Evolutionary conservation across 2,113 vertebrate species (phyloP).

Genomic region (Elachura formosa): DNA sequence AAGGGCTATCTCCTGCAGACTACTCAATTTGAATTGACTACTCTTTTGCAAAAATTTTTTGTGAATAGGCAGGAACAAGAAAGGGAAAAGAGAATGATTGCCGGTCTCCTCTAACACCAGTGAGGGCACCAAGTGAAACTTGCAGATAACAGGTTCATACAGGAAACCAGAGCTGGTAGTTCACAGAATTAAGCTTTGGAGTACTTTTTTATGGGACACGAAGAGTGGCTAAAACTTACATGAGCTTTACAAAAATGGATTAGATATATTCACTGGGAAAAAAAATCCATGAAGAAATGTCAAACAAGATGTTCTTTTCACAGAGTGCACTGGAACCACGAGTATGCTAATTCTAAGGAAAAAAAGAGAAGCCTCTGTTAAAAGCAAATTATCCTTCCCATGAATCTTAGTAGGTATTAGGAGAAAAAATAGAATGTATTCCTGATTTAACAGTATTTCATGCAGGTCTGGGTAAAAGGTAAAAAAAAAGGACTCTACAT

Average conservation of each 20-base stretch:
- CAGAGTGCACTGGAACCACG: background rate
- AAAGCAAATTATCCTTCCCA: background rate
- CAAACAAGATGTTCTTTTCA: background rate
- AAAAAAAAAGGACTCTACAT: background rate
- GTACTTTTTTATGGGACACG: background rate
- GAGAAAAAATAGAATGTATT: background rate
- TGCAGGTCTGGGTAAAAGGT: background rate
- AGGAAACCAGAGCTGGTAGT: background rate
- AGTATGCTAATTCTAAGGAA: background rate
- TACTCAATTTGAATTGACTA: constrained; percentile 10
- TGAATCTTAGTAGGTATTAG: background rate
- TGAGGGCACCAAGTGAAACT: background rate
- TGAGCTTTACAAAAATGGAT: background rate
- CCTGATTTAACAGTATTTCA: background rate
- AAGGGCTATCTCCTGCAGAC: constrained; percentile 34
- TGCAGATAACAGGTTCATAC: background rate
- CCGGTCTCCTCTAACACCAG: background rate
- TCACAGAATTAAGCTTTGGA: background rate
- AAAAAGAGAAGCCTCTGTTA: background rate
- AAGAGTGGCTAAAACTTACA: background rate
- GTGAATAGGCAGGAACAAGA: background rate
- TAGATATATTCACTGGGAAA: background rate
- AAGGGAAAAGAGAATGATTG: background rate
- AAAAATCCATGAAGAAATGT: background rate
- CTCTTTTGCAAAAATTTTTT: constrained; percentile 22